These are phyloP conservation scores for Mustelus asterias DNA, from an alignment of 2,113 vertebrate genomes.

Conservation along the genomic window DNA sequence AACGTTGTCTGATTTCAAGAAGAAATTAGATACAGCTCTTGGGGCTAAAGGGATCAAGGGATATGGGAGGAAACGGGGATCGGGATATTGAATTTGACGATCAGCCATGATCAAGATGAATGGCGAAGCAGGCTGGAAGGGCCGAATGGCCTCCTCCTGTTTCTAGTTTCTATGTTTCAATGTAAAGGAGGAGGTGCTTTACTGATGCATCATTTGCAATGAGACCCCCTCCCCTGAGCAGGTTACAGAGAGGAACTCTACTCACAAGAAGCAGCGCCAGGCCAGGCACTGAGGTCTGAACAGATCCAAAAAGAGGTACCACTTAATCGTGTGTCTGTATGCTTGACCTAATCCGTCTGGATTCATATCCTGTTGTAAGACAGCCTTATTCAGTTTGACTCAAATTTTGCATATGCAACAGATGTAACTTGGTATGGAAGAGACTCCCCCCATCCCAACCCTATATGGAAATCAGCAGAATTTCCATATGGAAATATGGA, in stretches of 20 bases:
- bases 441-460: no score
- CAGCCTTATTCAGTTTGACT: neutral
- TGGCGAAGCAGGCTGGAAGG: no score
- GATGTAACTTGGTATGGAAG: neutral
- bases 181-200: neutral
- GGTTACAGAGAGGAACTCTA: neutral
- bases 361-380: neutral
- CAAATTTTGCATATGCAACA: neutral
- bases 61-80: no score
- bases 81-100: no score
- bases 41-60: no score
- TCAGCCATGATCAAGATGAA: no score
- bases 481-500: no score
- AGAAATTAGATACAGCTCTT: no score
- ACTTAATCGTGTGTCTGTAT: neutral
- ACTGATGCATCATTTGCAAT: neutral
- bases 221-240: neutral
- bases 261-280: neutral
- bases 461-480: neutral
- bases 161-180: neutral
- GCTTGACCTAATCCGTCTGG: neutral
- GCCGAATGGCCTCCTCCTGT: no score
- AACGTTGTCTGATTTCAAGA: no score
- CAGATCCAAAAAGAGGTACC: neutral
- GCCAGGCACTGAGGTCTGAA: neutral